Evolutionary conservation across 2,888 invertebrate species (phyloP), one percentile per base, ranked within the genome.

Genomic region (Agonum fuliginosum): DNA sequence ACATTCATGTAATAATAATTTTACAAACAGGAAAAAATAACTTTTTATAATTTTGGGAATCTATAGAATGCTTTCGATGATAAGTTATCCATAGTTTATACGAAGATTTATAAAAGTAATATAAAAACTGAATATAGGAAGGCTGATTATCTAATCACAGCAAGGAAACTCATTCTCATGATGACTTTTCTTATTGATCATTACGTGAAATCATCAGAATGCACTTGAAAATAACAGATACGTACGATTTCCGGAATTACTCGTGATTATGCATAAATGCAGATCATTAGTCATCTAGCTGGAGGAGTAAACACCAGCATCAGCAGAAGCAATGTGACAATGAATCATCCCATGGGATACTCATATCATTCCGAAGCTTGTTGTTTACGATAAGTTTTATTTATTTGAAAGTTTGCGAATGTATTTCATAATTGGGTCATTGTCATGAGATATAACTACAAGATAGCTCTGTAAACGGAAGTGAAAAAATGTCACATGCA

Each of bases 401-500:
- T 22, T 41, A 67, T 67, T 67, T 41, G 67, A 67, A 67, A 67
- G 37, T 67, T 67, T 22, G 41, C 67, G 67, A 67, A 41, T 67
- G 41, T 41, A n/a, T 41, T 67, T 41, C 41, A 67, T 67, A 67
- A 67, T 41, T 67, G 67, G 67, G 67, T 67, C 67, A 67, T 67
- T 67, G 67, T 67, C 67, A 67, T 67, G 67, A 67, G 67, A 67
- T 67, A 27, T 67, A 41, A 20, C 37, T 20, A 37, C 22, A 41
- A 67, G 67, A 67, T 67, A 67, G 14, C 67, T 67, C 12, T 41
- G 41, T 41, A 67, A 67, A 67, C 67, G 67, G 67, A 67, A 67
- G 22, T 67, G 67, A 67, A 67, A 67, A 67, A 67, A 67, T 67
- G 41, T 67, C 37, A 67, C 67, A 67, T 67, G 67, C 67, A 67